Evolutionary conservation across 2,888 invertebrate genomes (phyloP), one percentile per base, ranked within the genome.

Genomic region (Choristoneura rosaceana): DNA sequence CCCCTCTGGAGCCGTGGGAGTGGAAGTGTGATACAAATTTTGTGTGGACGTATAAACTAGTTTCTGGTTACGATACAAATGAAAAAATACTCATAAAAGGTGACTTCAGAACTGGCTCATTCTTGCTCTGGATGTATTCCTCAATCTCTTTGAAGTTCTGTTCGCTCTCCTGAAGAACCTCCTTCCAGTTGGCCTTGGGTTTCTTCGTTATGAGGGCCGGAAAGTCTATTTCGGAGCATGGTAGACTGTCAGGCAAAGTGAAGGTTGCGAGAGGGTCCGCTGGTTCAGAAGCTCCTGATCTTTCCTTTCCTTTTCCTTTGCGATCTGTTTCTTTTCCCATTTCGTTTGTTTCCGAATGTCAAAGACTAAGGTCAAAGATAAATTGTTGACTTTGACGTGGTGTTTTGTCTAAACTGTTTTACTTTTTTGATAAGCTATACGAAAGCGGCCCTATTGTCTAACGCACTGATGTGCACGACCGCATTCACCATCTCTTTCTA

Each of bases 141-240:
- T 87, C 81, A 52, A 93, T 81, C 77, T 90, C 87, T 69, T 81
- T 76, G 17, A 82, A 76, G 55, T 75, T 81, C 33, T 83, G 75
- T 2, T 87, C 81, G 67, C 85, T 88, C 76, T 93, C 90, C 45
- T 86, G 79, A 4, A 92, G 38, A 62, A 94, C 90, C 9, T 86
- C 77, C 5, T 84, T 75, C 94, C 94, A 94, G 74, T 84, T 89
- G 0, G 87, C 91, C 62, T 74, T 83, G 3, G 75, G 74, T 12
- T 71, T 76, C 65, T 77, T 86, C 61, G 79, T 85, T 61, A 86
- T 78, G 4, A 90, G 74, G 4, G 89, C 74, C 0, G 94, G 93
- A 74, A 92, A 91, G 3, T 90, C 86, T 59, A 93, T 80, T 77
- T 93, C 91, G 0, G 93, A 93, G 75, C 90, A 90, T 3, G 92